A percentile compares a stretch with the other conserved stretches of the same genome.
Conservation (phyloP, 2,113 vertebrate species). For the Oplegnathus fasciatus region DNA sequence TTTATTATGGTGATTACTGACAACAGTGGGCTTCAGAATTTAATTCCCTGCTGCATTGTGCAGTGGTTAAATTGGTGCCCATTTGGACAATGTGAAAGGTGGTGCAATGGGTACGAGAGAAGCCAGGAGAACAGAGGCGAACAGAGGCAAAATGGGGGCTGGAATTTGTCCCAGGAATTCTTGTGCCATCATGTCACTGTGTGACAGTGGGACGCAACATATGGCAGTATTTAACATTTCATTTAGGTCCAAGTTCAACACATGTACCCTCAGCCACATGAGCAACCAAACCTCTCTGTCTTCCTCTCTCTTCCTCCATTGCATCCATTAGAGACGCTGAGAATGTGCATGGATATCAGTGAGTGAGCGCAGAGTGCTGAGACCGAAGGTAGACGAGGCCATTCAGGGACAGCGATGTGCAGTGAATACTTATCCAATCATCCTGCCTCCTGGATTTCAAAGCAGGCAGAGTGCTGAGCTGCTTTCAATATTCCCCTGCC, state of each 20-base stretch:
- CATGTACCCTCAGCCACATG: constrained; percentile 13
- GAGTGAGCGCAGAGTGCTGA: constrained; percentile 52
- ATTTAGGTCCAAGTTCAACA: constrained; percentile 48
- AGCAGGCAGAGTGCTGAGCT: constrained; percentile 60
- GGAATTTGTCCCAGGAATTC: constrained; percentile 36
- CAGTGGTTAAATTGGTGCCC: constrained; percentile 30
- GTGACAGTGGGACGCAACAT: constrained; percentile 28
- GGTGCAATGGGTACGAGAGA: neutral
- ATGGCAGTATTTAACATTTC: constrained; percentile 49
- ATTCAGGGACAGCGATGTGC: constrained; percentile 69
- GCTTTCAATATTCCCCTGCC: constrained; percentile 49
- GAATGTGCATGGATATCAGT: constrained; percentile 48
- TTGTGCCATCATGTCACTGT: constrained; percentile 3
- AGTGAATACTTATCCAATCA: constrained; percentile 73
- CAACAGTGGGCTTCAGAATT: constrained; percentile 12
- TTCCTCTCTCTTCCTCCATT: constrained; percentile 29
- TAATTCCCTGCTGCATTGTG: constrained; percentile 46
- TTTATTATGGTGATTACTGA: constrained; percentile 50
- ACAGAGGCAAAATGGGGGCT: constrained; percentile 11
- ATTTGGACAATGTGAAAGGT: constrained; percentile 45
- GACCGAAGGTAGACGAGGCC: constrained; percentile 66
- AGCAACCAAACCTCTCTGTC: constrained; percentile 17
- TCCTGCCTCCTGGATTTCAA: constrained; percentile 66
- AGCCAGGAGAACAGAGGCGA: neutral
- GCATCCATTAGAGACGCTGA: constrained; percentile 53